A percentile compares a stretch with the other conserved stretches of the same genome.
Evolutionary conservation across 2,888 invertebrate species (phyloP).

Genomic region (Acrobeloides nanus): DNA sequence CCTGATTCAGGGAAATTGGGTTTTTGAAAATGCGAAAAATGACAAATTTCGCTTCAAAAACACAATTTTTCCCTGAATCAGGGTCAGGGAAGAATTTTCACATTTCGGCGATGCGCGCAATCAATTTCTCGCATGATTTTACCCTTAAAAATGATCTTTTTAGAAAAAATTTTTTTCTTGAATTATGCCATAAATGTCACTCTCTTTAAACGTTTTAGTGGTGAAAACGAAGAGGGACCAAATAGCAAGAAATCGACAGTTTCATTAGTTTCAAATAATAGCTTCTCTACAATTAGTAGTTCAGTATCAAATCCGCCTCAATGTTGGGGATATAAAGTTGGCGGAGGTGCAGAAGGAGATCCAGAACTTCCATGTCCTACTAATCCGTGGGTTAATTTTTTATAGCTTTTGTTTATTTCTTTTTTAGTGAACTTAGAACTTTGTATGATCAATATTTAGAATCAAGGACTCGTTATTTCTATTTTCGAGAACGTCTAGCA

Average conservation of each 20-base stretch:
- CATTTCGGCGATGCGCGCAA: too few relatives aligned
- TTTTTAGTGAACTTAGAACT: constrained; percentile 42
- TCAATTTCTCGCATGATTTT: too few relatives aligned
- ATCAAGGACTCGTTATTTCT: constrained; percentile 45
- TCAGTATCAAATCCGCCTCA: constrained; percentile 6
- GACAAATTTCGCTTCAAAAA: too few relatives aligned
- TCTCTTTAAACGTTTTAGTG: too few relatives aligned
- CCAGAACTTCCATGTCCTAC: constrained; percentile 40
- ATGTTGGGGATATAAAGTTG: constrained; percentile 24
- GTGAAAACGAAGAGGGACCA: constrained; percentile 8
- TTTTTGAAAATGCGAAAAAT: too few relatives aligned
- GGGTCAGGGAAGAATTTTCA: too few relatives aligned
- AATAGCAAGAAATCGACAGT: constrained; percentile 7
- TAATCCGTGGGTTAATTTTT: constrained; percentile 32
- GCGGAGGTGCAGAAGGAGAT: constrained; percentile 20
- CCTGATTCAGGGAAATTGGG: too few relatives aligned
- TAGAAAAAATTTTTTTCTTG: too few relatives aligned
- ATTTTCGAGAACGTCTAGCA: constrained; percentile 45
- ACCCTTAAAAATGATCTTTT: too few relatives aligned
- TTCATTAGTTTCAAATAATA: too few relatives aligned
- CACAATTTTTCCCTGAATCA: too few relatives aligned
- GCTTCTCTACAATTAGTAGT: constrained; percentile 6
- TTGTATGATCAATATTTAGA: constrained; percentile 48
- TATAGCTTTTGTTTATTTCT: background rate
- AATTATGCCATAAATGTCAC: too few relatives aligned